phyloP scores from a whole-genome alignment of 2,113 vertebrate genomes.

The Leptodactylus fuscus region DNA sequence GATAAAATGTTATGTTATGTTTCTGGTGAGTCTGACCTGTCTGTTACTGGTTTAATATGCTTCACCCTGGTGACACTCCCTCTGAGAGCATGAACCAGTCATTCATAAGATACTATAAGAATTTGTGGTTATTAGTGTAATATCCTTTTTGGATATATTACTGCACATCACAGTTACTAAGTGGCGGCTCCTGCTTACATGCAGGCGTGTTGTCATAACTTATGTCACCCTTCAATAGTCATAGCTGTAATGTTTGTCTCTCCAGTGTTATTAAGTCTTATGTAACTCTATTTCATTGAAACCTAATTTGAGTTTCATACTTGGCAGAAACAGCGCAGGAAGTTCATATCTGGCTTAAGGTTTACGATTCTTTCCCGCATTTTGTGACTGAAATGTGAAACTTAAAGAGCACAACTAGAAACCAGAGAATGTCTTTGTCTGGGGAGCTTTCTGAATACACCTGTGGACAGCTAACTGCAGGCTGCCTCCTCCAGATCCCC shows the following conservation, averaged over 20 bases:
- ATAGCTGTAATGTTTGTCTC: not conserved
- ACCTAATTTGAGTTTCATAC: not conserved
- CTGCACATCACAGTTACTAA: too few relatives aligned
- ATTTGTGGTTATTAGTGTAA: too few relatives aligned
- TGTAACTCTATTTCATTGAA: constrained; percentile 4
- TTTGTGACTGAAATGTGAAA: not conserved
- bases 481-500: too few relatives aligned
- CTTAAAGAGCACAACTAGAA: not conserved
- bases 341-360: not conserved
- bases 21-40: too few relatives aligned
- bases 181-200: too few relatives aligned
- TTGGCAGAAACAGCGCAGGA: not conserved
- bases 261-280: not conserved
- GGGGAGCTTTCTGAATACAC: not conserved
- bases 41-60: too few relatives aligned
- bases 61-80: too few relatives aligned
- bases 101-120: too few relatives aligned
- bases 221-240: not conserved
- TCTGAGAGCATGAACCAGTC: too few relatives aligned
- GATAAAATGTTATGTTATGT: too few relatives aligned
- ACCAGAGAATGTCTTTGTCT: not conserved
- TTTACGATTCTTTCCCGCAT: not conserved
- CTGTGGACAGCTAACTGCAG: too few relatives aligned
- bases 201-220: not conserved
- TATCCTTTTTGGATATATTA: too few relatives aligned